Percentiles rank a stretch among this genome's conserved stretches.
Conservation (phyloP, 37 sponge, comb jelly and placozoan species). For the Chondrilla cf. caribensis region DNA sequence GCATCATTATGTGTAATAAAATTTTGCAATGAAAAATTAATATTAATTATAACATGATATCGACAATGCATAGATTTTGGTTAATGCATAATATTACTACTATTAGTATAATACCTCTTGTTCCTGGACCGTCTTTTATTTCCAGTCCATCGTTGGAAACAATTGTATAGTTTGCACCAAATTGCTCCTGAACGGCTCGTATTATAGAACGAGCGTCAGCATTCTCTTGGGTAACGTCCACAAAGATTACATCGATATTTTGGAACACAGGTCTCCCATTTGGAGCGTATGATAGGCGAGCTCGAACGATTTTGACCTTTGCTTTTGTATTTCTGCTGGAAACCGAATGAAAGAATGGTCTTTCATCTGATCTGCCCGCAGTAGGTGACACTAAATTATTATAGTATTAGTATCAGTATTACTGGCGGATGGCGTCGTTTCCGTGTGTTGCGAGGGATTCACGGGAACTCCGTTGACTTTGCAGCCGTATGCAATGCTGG, state of each 20-base stretch:
- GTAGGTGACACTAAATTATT: no score
- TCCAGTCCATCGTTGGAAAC: not conserved
- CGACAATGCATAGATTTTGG: no score
- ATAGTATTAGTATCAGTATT: no score
- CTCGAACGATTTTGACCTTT: not conserved
- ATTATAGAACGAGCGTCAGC: not conserved
- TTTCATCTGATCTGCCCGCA: no score
- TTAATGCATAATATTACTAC: no score
- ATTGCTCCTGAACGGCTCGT: not conserved
- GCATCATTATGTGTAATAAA: no score
- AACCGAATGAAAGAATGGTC: not conserved
- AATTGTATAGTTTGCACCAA: not conserved
- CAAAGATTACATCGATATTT: not conserved
- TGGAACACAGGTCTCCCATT: not conserved
- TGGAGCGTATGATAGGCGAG: not conserved
- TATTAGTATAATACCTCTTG: conserved; percentile 11
- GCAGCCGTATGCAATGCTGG: no score
- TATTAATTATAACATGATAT: no score
- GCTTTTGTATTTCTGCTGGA: not conserved
- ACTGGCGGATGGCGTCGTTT: no score
- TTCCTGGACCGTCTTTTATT: not conserved
- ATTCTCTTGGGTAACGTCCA: not conserved
- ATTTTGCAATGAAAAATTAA: no score
- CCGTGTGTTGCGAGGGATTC: no score
- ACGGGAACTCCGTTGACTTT: no score